phyloP scores from a whole-genome alignment of 2,113 vertebrate species.

The Jacana jacana region DNA sequence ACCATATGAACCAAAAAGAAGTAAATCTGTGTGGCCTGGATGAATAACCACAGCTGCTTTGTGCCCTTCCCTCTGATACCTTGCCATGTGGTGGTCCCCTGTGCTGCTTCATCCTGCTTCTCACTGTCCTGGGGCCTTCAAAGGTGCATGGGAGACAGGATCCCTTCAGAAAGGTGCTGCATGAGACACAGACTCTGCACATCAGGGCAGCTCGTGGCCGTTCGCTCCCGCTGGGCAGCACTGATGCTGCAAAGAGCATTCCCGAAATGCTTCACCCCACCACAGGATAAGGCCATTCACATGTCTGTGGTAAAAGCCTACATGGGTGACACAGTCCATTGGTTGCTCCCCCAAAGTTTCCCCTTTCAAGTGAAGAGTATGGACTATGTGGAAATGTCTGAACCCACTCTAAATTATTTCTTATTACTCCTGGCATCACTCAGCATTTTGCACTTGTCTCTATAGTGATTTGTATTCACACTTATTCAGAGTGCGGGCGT shows the following conservation, averaged over 20 bases:
- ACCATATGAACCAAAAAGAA: background rate
- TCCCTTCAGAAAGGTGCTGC: background rate
- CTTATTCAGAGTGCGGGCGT: background rate
- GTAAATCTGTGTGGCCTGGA: background rate
- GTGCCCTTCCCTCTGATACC: background rate
- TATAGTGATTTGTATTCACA: background rate
- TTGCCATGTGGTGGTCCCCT: background rate
- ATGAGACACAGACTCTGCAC: background rate
- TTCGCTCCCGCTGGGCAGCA: rapidly evolving
- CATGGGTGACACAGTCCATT: background rate
- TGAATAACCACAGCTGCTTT: background rate
- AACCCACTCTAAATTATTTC: background rate
- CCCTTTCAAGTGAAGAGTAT: background rate
- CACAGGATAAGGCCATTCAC: background rate
- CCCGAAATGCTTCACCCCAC: background rate
- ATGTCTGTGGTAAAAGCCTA: background rate
- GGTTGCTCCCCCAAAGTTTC: background rate
- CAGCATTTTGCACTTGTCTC: background rate
- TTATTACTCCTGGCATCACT: background rate
- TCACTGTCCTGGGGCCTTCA: background rate
- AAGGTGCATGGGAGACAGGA: background rate
- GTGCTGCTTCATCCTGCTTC: background rate
- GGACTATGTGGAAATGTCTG: background rate
- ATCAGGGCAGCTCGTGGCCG: rapidly evolving
- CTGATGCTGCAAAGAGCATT: background rate